Base-by-base conservation (phyloP, 2,113 vertebrate genomes). In the Hippocampus mohnikei region DNA sequence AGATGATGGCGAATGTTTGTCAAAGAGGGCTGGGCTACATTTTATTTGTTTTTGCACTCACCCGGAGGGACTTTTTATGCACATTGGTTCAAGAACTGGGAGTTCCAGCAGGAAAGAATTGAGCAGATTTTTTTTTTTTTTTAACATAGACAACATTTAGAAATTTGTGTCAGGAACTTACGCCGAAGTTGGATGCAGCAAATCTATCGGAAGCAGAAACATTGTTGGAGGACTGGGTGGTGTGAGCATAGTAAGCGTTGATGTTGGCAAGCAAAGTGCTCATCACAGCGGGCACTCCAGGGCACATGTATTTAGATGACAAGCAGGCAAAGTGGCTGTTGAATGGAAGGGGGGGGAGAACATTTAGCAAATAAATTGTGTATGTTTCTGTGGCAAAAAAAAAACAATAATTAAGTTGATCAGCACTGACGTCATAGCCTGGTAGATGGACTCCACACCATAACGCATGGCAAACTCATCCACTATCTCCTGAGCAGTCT, bases 391-490 rank as follows among this genome's bases (percentile, higher is more conserved):
- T 1, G 29, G 29, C 29, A 29, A 29, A 29, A 29, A 29, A 29
- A 33, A 37, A 37, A 37, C 0, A 37, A 37, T 37, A 1, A 37
- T 6, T 37, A 1, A 33, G 5, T 37, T 6, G 33, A 37, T 37
- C 62, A 37, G 44, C 18, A 90, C 97, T 95, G 84, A 99, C 97
- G 96, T 99, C 97, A 99, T 99, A 79, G 97, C 97, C 92, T 99
- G 97, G 85, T 99, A 99, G 90, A 99, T 99, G 86, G 96, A 98
- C 83, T 99, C 97, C 0, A 99, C 95, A 3, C 97, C 97, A 0
- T 98, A 99, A 91, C 97, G 93, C 96, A 99, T 98, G 76, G 97
- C 97, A 25, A 99, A 98, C 88, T 99, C 97, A 0, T 99, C 97
- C 85, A 98, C 97, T 0, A 98, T 96, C 87, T 99, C 97, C 90